Evolutionary conservation across 2,113 vertebrate genomes (phyloP).

Genomic region (Microtus richardsoni): DNA sequence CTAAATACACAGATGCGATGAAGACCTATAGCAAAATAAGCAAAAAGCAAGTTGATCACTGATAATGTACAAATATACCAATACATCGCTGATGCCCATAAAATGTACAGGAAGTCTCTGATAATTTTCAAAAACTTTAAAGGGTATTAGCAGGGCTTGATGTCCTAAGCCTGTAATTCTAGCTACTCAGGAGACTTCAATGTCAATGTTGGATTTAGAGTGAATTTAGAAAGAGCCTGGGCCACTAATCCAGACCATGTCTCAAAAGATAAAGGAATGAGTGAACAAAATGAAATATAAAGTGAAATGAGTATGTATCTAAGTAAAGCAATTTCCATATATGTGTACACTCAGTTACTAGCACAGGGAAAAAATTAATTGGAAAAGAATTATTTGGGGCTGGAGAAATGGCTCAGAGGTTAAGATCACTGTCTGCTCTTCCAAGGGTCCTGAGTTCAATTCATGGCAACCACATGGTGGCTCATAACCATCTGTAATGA

Average conservation of each 20-base stretch:
- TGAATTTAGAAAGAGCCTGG: neutral
- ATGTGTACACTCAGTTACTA: neutral
- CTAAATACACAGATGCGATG: neutral
- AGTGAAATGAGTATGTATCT: neutral
- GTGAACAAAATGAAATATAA: neutral
- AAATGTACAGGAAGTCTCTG: no score
- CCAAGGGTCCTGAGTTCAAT: no score
- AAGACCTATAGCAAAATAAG: neutral
- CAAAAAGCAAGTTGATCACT: neutral
- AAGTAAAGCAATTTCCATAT: neutral
- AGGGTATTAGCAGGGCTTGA: neutral
- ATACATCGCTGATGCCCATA: accelerated
- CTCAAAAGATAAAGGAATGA: neutral
- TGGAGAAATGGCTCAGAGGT: no score
- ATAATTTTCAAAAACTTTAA: neutral
- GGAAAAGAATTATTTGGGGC: neutral
- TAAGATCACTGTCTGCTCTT: no score
- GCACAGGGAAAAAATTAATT: neutral
- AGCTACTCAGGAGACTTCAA: neutral
- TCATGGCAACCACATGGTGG: no score
- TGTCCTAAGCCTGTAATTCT: neutral
- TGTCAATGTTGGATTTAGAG: neutral
- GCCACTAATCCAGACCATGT: neutral
- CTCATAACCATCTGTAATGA: no score
- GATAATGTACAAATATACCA: neutral